Conservation (phyloP, 2,888 invertebrate genomes). For the Drosophila falleni region DNA sequence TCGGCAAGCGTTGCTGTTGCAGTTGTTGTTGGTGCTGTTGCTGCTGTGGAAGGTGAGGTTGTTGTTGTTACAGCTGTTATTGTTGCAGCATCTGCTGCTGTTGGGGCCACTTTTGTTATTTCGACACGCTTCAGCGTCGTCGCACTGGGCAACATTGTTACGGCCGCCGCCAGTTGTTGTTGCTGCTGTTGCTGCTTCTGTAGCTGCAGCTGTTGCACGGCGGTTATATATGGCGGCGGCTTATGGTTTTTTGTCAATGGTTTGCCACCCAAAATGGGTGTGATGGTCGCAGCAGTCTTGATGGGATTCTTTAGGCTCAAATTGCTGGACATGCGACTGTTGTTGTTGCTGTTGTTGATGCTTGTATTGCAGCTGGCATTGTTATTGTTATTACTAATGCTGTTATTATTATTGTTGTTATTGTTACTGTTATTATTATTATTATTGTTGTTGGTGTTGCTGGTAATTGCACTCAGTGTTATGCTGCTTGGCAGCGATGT, state of each 20-base stretch:
- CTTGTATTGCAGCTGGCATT: constrained; percentile 22
- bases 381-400: constrained; percentile 27
- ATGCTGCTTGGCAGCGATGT: constrained; percentile 80
- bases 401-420: constrained; percentile 22
- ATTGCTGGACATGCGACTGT: constrained; percentile 61
- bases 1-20: constrained; percentile 56
- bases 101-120: constrained; percentile 63
- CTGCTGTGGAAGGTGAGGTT: constrained; percentile 28
- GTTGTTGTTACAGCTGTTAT: constrained; percentile 37
- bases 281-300: constrained; percentile 85
- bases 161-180: constrained; percentile 82
- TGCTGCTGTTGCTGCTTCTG: constrained; percentile 80
- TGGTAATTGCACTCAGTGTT: constrained; percentile 75
- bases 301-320: constrained; percentile 69
- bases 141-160: constrained; percentile 86
- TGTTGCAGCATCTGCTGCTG: constrained; percentile 46
- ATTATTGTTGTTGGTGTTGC: constrained; percentile 22
- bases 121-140: constrained; percentile 81
- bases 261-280: constrained; percentile 84
- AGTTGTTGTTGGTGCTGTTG: constrained; percentile 30
- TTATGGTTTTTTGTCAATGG: constrained; percentile 83
- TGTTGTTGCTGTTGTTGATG: constrained; percentile 32
- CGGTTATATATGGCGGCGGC: constrained; percentile 83
- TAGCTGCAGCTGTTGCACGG: constrained; percentile 81
- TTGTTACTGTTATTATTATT: constrained; percentile 27